A percentile compares a stretch with the other conserved stretches of the same genome.
Evolutionary conservation across 1,140 invertebrate species (phyloP).

Genomic region (Drosophila ohnishii): DNA sequence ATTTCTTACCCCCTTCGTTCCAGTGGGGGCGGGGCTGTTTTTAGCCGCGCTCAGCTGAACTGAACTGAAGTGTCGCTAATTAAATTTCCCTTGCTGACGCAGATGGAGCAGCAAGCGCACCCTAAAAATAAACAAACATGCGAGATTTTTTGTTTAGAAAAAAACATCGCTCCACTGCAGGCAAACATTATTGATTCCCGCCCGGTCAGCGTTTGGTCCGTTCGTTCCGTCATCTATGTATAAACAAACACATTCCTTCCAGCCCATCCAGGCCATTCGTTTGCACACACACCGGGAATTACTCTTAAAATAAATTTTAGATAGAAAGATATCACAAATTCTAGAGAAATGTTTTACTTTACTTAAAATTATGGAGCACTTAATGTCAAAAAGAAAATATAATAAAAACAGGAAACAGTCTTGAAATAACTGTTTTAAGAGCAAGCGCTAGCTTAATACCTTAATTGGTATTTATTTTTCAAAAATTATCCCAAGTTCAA

Average conservation of each 20-base stretch:
- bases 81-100: conserved; percentile 76
- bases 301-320: not conserved
- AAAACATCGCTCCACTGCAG: conserved; percentile 24
- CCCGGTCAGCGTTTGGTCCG: conserved; percentile 6
- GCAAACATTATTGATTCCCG: conserved; percentile 40
- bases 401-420: too few relatives aligned
- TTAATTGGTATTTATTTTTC: too few relatives aligned
- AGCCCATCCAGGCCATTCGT: conserved; percentile 10
- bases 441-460: too few relatives aligned
- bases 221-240: conserved; percentile 19
- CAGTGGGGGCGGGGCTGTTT: conserved; percentile 13
- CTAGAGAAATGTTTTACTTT: not conserved
- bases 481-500: too few relatives aligned
- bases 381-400: too few relatives aligned
- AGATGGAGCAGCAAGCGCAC: conserved; percentile 33
- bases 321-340: not conserved
- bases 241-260: conserved; percentile 35
- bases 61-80: conserved; percentile 73
- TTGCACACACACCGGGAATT: conserved; percentile 1
- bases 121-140: conserved; percentile 77
- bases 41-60: conserved; percentile 26
- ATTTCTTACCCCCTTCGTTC: not conserved
- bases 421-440: too few relatives aligned
- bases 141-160: conserved; percentile 48
- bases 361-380: too few relatives aligned